Base-by-base conservation (phyloP, 2,113 vertebrate species). In the Arothron firmamentum region DNA sequence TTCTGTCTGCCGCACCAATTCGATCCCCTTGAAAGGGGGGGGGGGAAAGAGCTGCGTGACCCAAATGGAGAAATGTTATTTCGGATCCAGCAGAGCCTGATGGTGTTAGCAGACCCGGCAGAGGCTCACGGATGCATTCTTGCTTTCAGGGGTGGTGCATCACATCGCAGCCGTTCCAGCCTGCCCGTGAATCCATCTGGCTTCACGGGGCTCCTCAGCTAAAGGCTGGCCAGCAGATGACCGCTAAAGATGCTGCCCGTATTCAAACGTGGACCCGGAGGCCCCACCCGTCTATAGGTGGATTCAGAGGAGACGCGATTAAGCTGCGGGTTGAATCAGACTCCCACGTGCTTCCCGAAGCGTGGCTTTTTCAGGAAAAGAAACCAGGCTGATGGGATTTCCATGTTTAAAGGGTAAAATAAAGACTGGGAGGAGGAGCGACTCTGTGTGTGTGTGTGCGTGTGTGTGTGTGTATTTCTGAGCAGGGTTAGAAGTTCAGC, bases 291-390 rank as follows among this genome's bases (percentile, higher is more conserved):
- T 51, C 48, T 49, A 71, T 66, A 77, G 79, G 75, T 59, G 64
- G 68, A 62, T 63, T 60, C 64, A 67, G 43, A 75, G 56, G 54
- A 64, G 50, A 54, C 42, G 19, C 28, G 54, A 67, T 70, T 71
- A 81, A 75, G 74, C 80, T 55, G 67, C 21, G 45, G 65, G 70
- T 78, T 75, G 70, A 69, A 83, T 77, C 70, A 64, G 72, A 79
- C 78, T 83, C 77, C 74, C 68, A 83, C 81, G 81, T 70, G 83
- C 74, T 86, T 72, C 70, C 53, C 19, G 48, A 55, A 85, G 81
- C 64, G 15, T 77, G 65, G 65, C 78, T 78, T 79, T 79, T 79
- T 75, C 74, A 60, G 20, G 65, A 48, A 70, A 56, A 70, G 62
- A 74, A 62, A 78, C 41, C 67, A 62, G 52, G 31, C 73, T 73